A percentile compares a stretch with the other conserved stretches of the same genome.
phyloP scores from a whole-genome alignment of 92 coral and sea anemone genomes.

The Porites rus region DNA sequence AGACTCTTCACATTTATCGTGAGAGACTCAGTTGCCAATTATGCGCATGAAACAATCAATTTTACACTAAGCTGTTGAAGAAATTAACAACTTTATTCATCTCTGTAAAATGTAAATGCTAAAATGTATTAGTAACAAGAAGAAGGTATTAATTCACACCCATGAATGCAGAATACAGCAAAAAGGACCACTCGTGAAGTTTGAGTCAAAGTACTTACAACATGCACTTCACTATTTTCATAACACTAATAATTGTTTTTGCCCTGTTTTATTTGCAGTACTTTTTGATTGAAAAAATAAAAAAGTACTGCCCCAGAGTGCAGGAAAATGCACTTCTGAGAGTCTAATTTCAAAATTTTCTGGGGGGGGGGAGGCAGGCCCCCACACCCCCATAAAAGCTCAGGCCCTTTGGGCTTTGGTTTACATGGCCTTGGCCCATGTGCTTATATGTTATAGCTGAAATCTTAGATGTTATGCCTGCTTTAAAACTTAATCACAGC shows the following conservation, averaged over 20 bases:
- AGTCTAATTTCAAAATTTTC: constrained; percentile 17
- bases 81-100: constrained; percentile 26
- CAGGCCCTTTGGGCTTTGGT: too few species aligned
- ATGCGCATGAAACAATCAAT: constrained; percentile 13
- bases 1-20: constrained; percentile 7
- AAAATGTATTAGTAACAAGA: constrained; percentile 32
- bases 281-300: constrained; percentile 12
- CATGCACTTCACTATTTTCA: constrained; percentile 9
- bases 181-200: constrained; percentile 13
- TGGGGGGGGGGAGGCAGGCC: too few species aligned
- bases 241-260: constrained; percentile 11
- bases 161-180: constrained; percentile 29
- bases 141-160: constrained; percentile 42
- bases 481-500: too few species aligned
- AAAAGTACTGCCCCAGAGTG: constrained; percentile 34
- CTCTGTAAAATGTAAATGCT: constrained; percentile 9
- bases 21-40: constrained; percentile 10
- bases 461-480: too few species aligned
- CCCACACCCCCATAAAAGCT: too few species aligned
- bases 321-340: constrained; percentile 42
- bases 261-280: constrained; percentile 40
- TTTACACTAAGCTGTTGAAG: constrained; percentile 20
- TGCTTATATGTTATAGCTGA: too few species aligned
- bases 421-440: too few species aligned
- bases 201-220: neutral